phyloP scores from a whole-genome alignment of 2,797 vertebrate genomes.

The Anniella stebbinsi region DNA sequence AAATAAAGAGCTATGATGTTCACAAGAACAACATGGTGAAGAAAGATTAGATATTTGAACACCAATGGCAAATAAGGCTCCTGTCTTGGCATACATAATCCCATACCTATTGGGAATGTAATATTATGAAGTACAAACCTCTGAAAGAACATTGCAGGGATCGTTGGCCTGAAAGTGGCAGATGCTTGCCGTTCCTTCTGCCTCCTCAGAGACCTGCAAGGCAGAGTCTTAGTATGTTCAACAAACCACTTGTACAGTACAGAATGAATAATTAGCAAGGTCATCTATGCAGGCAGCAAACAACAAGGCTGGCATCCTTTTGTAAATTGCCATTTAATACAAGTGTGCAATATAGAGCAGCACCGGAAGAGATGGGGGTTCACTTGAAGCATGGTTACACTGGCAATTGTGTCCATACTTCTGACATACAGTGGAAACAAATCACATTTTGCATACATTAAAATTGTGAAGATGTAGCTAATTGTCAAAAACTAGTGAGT shows the following conservation, averaged over 20 bases:
- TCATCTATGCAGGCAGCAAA: not conserved
- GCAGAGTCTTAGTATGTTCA: not conserved
- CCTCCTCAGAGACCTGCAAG: constrained; percentile 43
- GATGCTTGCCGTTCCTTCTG: constrained; percentile 50
- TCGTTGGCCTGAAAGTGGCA: constrained; percentile 31
- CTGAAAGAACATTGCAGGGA: not conserved
- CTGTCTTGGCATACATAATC: not conserved
- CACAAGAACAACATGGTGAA: not conserved
- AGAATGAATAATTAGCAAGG: constrained; percentile 7
- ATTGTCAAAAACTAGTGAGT: fast-evolving
- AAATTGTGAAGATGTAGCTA: not conserved
- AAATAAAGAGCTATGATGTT: not conserved
- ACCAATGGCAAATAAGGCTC: not conserved
- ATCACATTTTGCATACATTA: no score
- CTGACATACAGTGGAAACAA: not conserved
- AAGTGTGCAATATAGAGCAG: not conserved
- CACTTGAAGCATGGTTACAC: not conserved
- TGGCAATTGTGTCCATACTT: not conserved
- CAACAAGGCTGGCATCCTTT: not conserved
- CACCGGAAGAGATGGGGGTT: fast-evolving
- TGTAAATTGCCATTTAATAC: not conserved
- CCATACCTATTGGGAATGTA: not conserved
- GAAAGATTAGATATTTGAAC: not conserved
- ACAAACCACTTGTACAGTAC: fast-evolving
- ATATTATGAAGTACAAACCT: constrained; percentile 38